Conservation (phyloP, 92 coral and sea anemone genomes). For the Palythoa grandiflora region DNA sequence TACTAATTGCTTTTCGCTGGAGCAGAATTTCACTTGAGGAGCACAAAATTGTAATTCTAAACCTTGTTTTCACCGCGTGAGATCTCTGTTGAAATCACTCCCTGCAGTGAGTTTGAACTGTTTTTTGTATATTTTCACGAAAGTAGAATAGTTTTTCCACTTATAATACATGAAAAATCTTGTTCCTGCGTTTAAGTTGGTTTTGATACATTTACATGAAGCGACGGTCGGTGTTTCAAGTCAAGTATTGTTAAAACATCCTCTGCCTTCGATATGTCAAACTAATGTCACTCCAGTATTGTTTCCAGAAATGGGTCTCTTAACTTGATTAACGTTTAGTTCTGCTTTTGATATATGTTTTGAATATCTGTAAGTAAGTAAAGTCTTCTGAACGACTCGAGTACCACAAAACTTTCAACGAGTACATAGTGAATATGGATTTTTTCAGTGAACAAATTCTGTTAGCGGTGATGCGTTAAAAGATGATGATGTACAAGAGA, state of each 20-base stretch:
- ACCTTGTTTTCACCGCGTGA: slow-evolving; percentile 42
- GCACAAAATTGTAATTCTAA: slow-evolving; percentile 28
- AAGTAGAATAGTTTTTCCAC: neutral
- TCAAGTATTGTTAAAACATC: slow-evolving; percentile 41
- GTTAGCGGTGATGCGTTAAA: slow-evolving; percentile 25
- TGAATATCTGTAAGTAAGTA: neutral
- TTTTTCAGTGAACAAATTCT: slow-evolving; percentile 16
- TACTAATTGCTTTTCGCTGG: slow-evolving; percentile 44
- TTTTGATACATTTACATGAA: neutral
- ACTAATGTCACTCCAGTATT: slow-evolving; percentile 31
- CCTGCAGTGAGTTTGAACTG: slow-evolving; percentile 44
- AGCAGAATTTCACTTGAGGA: slow-evolving; percentile 32
- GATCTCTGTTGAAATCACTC: slow-evolving; percentile 32
- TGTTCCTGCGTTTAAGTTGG: neutral
- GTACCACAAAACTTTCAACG: neutral
- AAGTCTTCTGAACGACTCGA: neutral
- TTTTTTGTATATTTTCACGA: slow-evolving; percentile 43
- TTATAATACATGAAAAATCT: neutral
- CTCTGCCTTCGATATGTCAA: slow-evolving; percentile 26
- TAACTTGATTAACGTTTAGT: neutral
- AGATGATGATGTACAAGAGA: slow-evolving; percentile 48
- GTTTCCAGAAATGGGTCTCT: slow-evolving; percentile 20
- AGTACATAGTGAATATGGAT: neutral
- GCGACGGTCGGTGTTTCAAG: neutral
- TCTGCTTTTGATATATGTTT: neutral